Conservation (phyloP, 53 echinoderm and acorn worm genomes). For the Antedon mediterranea region DNA sequence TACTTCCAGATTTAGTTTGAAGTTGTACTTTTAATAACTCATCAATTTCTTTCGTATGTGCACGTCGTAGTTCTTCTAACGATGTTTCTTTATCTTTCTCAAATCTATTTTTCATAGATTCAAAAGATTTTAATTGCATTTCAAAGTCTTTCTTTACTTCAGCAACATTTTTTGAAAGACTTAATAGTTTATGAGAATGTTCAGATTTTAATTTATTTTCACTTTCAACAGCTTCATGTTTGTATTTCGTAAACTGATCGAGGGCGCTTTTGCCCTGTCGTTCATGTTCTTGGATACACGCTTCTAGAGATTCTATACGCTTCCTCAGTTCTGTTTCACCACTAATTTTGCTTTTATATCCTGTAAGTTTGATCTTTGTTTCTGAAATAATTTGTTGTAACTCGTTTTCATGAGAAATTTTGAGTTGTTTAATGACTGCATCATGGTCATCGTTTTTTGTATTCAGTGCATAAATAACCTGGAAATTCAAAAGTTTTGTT, state of each 20-base stretch:
- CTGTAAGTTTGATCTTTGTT: constrained; percentile 58
- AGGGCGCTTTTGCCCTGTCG: constrained; percentile 37
- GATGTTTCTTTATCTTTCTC: constrained; percentile 38
- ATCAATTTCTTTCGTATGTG: constrained; percentile 46
- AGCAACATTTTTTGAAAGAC: constrained; percentile 66
- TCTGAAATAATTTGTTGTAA: constrained; percentile 56
- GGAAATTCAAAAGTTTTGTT: not conserved
- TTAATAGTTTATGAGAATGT: constrained; percentile 69
- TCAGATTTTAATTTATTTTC: constrained; percentile 55
- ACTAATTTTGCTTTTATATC: constrained; percentile 61
- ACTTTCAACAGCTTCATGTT: constrained; percentile 30
- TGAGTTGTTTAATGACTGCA: constrained; percentile 53
- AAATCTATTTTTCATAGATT: constrained; percentile 36
- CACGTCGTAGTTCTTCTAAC: constrained; percentile 31
- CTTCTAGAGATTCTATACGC: constrained; percentile 54
- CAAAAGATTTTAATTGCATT: constrained; percentile 60
- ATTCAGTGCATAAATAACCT: constrained; percentile 98
- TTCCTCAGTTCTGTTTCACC: constrained; percentile 59
- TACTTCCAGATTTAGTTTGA: constrained; percentile 27
- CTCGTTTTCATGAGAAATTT: constrained; percentile 84
- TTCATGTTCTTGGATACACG: constrained; percentile 42
- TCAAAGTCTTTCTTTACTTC: constrained; percentile 79
- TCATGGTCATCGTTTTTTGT: constrained; percentile 99
- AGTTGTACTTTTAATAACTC: constrained; percentile 32
- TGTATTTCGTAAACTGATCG: constrained; percentile 54